phyloP scores from a whole-genome alignment of 2,888 invertebrate genomes.

The Athalia circularis region DNA sequence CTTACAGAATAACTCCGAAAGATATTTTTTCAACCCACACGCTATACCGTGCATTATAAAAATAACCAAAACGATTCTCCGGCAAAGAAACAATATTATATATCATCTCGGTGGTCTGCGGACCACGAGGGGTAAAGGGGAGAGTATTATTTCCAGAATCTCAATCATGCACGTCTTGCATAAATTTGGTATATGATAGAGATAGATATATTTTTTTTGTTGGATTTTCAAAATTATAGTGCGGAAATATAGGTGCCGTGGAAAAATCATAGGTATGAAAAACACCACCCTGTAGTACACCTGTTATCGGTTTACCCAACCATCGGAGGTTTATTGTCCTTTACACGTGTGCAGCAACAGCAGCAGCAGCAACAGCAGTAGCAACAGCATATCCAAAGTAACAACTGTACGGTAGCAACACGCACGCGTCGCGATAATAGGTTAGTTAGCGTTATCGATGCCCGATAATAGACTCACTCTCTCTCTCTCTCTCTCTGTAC shows the following conservation, averaged over 20 bases:
- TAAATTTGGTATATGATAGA: too few relatives aligned
- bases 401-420: not conserved
- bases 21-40: too few relatives aligned
- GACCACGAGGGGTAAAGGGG: too few relatives aligned
- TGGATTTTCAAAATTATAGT: not conserved
- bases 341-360: not conserved
- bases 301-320: conserved; percentile 26
- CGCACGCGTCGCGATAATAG: conserved; percentile 36
- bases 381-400: not conserved
- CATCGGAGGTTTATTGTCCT: conserved; percentile 32
- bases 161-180: too few relatives aligned
- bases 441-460: conserved; percentile 43
- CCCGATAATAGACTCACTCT: conserved; percentile 28
- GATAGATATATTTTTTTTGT: too few relatives aligned
- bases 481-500: not conserved
- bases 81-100: too few relatives aligned
- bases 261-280: too few relatives aligned
- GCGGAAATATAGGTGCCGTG: not conserved
- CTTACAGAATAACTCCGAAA: too few relatives aligned
- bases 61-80: too few relatives aligned
- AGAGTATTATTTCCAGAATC: too few relatives aligned
- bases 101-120: too few relatives aligned
- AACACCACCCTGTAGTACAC: not conserved
- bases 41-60: too few relatives aligned
- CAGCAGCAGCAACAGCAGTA: not conserved